Percentiles rank a stretch among this genome's conserved stretches.
These are phyloP conservation scores for Ammodytes dubius DNA, from an alignment of 2,113 vertebrate genomes.

Conservation along the genomic window DNA sequence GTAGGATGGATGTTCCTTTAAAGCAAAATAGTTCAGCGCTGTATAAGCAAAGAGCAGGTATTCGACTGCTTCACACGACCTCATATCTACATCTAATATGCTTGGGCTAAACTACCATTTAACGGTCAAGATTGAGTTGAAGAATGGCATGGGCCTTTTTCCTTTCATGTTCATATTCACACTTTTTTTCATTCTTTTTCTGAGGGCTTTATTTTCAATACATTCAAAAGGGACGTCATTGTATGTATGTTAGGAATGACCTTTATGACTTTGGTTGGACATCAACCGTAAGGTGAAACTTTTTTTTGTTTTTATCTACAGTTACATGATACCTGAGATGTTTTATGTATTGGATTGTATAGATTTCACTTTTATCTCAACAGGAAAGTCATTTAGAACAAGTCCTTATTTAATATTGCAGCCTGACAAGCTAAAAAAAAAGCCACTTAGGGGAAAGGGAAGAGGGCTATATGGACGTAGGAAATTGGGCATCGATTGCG, in stretches of 20 bases:
- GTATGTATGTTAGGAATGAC: background rate
- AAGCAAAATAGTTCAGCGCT: background rate
- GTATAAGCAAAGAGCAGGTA: background rate
- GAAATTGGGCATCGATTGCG: conserved; percentile 68
- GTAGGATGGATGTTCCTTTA: conserved; percentile 20
- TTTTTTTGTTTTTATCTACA: background rate
- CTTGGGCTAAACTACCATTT: background rate
- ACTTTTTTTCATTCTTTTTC: background rate
- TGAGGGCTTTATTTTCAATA: background rate
- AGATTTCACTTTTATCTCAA: too few relatives aligned
- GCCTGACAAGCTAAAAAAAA: too few relatives aligned
- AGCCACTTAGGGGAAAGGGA: too few relatives aligned
- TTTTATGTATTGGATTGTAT: too few relatives aligned
- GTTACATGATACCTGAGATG: too few relatives aligned
- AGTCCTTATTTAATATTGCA: too few relatives aligned
- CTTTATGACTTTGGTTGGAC: background rate
- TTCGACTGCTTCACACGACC: background rate
- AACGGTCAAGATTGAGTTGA: background rate
- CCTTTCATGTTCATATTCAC: too few relatives aligned
- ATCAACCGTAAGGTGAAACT: background rate
- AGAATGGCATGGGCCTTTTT: background rate
- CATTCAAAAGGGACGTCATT: background rate
- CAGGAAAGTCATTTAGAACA: too few relatives aligned
- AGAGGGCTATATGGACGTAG: conserved; percentile 3
- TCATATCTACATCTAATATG: background rate